Evolutionary conservation across 2,888 invertebrate genomes (phyloP).

Genomic region (Tuberolachnus salignus): DNA sequence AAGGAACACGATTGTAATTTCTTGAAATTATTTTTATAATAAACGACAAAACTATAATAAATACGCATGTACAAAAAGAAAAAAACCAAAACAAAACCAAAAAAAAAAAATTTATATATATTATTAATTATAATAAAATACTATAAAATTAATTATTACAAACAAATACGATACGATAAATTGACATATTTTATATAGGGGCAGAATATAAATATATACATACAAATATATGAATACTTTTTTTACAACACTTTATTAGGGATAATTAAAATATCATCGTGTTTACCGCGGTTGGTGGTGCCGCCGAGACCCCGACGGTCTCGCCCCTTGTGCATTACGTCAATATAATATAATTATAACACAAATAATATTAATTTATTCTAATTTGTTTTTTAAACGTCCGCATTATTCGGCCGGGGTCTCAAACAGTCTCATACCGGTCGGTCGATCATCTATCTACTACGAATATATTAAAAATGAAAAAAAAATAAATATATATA

Average conservation of each 20-base stretch:
- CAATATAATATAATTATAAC: too few species aligned
- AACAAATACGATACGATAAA: not conserved
- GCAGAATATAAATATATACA: not conserved
- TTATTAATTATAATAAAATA: not conserved
- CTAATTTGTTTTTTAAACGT: too few species aligned
- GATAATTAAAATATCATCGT: not conserved
- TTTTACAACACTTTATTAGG: slow-evolving; percentile 17
- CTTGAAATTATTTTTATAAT: slow-evolving; percentile 38
- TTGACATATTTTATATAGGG: slow-evolving; percentile 22
- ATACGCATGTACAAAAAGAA: slow-evolving; percentile 17
- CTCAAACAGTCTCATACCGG: not conserved
- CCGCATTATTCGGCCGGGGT: not conserved
- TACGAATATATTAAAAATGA: too few species aligned
- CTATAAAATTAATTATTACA: not conserved
- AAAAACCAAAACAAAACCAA: too few species aligned
- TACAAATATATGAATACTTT: slow-evolving; percentile 15
- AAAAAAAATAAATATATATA: too few species aligned
- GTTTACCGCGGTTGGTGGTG: too few species aligned
- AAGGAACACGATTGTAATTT: not conserved
- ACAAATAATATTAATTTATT: too few species aligned
- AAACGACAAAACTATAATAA: slow-evolving; percentile 36
- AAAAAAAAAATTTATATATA: not conserved
- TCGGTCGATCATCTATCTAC: too few species aligned
- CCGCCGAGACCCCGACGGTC: too few species aligned
- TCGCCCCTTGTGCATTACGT: too few species aligned